A percentile compares a stretch with the other conserved stretches of the same genome.
phyloP scores from a whole-genome alignment of 2,113 vertebrate species.

The Ailurus styani region DNA sequence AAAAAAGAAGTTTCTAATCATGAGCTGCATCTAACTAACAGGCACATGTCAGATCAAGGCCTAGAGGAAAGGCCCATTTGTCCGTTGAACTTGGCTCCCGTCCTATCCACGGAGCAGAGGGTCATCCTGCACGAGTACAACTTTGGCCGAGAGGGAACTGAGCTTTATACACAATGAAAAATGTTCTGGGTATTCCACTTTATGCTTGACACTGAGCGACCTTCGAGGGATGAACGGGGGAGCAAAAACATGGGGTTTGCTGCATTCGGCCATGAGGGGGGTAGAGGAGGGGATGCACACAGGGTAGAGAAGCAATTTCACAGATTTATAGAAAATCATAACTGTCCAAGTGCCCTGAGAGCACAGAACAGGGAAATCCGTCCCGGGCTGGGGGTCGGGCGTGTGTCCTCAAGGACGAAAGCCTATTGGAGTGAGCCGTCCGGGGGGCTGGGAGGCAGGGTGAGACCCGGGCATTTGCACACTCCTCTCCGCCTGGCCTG shows the following conservation, averaged over 20 bases:
- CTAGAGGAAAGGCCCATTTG: neutral
- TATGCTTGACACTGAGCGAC: neutral
- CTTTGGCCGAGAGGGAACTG: too few relatives aligned
- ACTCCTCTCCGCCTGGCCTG: fast-evolving
- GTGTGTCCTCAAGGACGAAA: neutral
- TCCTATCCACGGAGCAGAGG: fast-evolving
- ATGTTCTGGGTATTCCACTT: neutral
- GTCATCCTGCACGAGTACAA: fast-evolving
- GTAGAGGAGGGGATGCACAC: fast-evolving
- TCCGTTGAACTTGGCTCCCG: fast-evolving
- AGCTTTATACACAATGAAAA: neutral
- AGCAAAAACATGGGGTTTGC: neutral
- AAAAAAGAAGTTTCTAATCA: too few relatives aligned
- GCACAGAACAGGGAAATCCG: too few relatives aligned
- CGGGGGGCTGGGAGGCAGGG: too few relatives aligned
- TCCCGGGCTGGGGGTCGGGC: neutral
- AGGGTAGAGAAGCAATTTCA: neutral
- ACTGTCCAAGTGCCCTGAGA: neutral
- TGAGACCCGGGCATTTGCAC: neutral
- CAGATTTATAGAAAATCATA: too few relatives aligned
- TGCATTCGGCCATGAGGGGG: too few relatives aligned
- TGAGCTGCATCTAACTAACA: neutral
- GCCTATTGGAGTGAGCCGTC: neutral
- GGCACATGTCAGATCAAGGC: neutral
- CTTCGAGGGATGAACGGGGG: neutral